These are phyloP conservation scores for Dolichallabes microphthalmus DNA, from an alignment of 2,113 vertebrate species.

Conservation along the genomic window DNA sequence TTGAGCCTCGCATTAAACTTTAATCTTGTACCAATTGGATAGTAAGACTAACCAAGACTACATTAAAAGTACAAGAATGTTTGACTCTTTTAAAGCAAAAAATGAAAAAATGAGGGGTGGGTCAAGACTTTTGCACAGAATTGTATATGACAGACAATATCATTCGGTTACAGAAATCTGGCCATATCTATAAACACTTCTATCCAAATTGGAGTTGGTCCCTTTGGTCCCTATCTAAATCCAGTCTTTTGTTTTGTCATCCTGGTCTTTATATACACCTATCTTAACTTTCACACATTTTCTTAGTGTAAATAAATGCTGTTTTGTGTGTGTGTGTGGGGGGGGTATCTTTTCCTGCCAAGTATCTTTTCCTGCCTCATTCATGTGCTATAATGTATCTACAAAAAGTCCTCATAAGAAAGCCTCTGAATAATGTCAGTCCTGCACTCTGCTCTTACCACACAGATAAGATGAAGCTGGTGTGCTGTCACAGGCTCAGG, in stretches of 20 bases:
- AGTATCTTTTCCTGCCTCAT: not conserved
- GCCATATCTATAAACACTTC: not conserved
- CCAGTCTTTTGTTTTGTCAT: not conserved
- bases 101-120: too few species aligned
- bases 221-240: not conserved
- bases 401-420: not conserved
- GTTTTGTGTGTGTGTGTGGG: too few species aligned
- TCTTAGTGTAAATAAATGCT: not conserved
- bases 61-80: too few species aligned
- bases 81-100: too few species aligned
- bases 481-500: conserved; percentile 22
- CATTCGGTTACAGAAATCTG: not conserved
- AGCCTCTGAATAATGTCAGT: conserved; percentile 28
- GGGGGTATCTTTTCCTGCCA: too few species aligned
- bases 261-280: not conserved
- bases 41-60: too few species aligned
- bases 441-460: conserved; percentile 15
- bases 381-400: not conserved
- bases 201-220: not conserved
- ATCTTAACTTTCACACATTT: not conserved
- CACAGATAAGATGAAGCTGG: conserved; percentile 45
- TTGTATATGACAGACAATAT: not conserved
- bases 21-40: too few species aligned
- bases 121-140: too few species aligned
- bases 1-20: too few species aligned